Evolutionary conservation across 2,888 invertebrate genomes (phyloP).

Genomic region (Troides aeacus): DNA sequence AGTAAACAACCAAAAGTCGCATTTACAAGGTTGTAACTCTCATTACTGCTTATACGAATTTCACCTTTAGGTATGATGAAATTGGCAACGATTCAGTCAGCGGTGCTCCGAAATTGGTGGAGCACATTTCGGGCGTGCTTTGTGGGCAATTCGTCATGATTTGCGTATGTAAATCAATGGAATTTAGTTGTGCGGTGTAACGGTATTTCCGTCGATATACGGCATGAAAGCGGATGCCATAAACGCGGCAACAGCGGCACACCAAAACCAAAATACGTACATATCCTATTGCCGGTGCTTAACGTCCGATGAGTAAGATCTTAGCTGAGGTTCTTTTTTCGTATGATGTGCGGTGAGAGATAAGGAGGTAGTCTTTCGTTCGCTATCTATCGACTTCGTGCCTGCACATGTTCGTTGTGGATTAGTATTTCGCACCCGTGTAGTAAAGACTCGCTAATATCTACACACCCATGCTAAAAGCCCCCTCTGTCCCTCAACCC

Average conservation of each 20-base stretch:
- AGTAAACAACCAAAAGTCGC: constrained; percentile 1
- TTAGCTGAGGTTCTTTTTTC: constrained; percentile 38
- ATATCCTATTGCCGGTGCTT: constrained; percentile 45
- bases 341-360: background rate
- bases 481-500: background rate
- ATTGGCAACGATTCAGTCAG: constrained; percentile 46
- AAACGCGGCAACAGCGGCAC: constrained; percentile 70
- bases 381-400: constrained; percentile 18
- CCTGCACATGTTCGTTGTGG: constrained; percentile 17
- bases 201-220: constrained; percentile 76
- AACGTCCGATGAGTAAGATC: constrained; percentile 35
- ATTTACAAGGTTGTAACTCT: constrained; percentile 11
- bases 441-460: constrained; percentile 19
- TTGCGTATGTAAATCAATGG: constrained; percentile 78
- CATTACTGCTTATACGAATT: constrained; percentile 8
- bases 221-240: constrained; percentile 78
- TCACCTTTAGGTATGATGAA: constrained; percentile 30
- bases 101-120: constrained; percentile 38
- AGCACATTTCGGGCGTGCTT: constrained; percentile 65
- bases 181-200: constrained; percentile 73
- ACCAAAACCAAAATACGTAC: constrained; percentile 47
- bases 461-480: constrained; percentile 15
- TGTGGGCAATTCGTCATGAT: constrained; percentile 76
- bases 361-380: background rate
- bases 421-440: constrained; percentile 27